Percentiles rank a stretch among this genome's conserved stretches.
Conservation (phyloP, 35 echinoderm and acorn worm genomes). For the Amphiura filiformis region DNA sequence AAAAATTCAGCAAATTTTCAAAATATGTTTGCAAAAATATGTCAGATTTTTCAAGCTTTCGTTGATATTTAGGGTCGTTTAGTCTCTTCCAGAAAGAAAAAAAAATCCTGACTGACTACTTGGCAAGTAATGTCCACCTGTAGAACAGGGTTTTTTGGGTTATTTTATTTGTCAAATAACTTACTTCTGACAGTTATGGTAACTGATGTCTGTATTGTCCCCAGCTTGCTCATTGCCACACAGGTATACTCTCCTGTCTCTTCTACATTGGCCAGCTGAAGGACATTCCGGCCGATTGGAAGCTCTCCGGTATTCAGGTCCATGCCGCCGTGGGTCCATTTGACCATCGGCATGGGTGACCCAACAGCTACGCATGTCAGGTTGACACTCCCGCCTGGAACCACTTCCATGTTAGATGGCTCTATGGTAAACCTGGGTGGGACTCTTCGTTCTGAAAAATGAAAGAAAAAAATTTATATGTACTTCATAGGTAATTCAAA, state of each 20-base stretch:
- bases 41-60: too few relatives aligned
- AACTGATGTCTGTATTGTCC: conserved; percentile 18
- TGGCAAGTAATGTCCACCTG: too few relatives aligned
- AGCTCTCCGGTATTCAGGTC: conserved; percentile 50
- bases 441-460: conserved; percentile 55
- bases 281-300: conserved; percentile 66
- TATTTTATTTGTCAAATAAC: too few relatives aligned
- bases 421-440: conserved; percentile 67
- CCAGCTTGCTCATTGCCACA: conserved; percentile 63
- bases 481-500: neutral
- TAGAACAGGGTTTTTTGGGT: too few relatives aligned
- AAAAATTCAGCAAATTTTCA: too few relatives aligned
- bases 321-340: conserved; percentile 75
- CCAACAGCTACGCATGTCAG: conserved; percentile 84
- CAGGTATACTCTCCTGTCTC: conserved; percentile 87
- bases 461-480: neutral
- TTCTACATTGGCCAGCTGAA: conserved; percentile 46
- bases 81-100: too few relatives aligned
- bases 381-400: conserved; percentile 65
- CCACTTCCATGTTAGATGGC: conserved; percentile 68
- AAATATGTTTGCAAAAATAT: too few relatives aligned
- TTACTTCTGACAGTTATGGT: conserved; percentile 3
- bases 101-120: too few relatives aligned
- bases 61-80: too few relatives aligned
- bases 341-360: conserved; percentile 82